Conservation (phyloP, 2,888 invertebrate species). For the Watsonalla cultraria region DNA sequence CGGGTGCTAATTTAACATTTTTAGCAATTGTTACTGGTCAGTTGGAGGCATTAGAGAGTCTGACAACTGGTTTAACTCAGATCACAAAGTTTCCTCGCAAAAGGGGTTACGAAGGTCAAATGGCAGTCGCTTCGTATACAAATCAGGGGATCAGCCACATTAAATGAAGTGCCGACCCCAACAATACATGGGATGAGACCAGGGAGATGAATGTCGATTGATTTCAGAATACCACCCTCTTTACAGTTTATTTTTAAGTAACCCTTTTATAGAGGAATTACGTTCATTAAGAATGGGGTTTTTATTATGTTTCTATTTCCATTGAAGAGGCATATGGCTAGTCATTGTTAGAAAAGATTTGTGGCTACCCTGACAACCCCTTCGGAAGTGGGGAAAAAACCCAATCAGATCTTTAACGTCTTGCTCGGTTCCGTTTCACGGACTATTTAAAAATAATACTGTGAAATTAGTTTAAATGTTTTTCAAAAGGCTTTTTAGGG, state of each 20-base stretch:
- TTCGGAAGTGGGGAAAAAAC: conserved; percentile 39
- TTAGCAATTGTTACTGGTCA: too few relatives aligned
- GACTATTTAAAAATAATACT: conserved; percentile 8
- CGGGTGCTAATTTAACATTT: too few relatives aligned
- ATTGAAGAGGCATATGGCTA: conserved; percentile 46
- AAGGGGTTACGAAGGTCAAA: too few relatives aligned
- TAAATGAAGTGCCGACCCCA: too few relatives aligned
- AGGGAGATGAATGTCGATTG: neutral
- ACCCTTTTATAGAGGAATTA: conserved; percentile 75
- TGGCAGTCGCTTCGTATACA: too few relatives aligned
- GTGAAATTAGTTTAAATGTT: neutral
- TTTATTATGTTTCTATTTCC: conserved; percentile 68
- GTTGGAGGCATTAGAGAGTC: too few relatives aligned
- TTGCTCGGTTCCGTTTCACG: neutral
- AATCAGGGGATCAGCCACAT: too few relatives aligned
- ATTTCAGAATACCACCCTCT: conserved; percentile 40
- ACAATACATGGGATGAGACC: too few relatives aligned
- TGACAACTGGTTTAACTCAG: too few relatives aligned
- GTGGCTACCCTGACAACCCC: conserved; percentile 25
- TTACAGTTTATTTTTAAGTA: conserved; percentile 62
- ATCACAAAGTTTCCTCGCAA: too few relatives aligned
- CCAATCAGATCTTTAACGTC: conserved; percentile 3
- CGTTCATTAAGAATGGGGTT: conserved; percentile 64
- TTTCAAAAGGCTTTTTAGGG: neutral
- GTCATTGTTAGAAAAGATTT: conserved; percentile 40